Conservation (phyloP, 1,140 invertebrate genomes). For the Lordiphosa collinella region DNA sequence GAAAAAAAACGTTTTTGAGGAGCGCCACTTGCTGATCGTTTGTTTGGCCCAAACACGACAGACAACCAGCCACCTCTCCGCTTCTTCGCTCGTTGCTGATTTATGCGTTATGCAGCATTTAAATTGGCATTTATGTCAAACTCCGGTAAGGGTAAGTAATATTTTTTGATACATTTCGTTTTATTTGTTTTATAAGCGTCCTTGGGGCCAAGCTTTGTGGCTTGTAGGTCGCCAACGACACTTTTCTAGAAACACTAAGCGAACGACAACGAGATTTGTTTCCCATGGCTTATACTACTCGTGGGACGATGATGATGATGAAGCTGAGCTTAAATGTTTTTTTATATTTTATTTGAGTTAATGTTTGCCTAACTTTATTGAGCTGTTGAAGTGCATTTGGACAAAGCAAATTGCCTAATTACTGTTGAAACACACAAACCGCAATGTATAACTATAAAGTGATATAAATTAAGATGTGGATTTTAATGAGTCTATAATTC, state of each 20-base stretch:
- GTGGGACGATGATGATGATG: constrained; percentile 4
- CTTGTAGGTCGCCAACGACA: constrained; percentile 45
- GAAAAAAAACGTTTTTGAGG: constrained; percentile 63
- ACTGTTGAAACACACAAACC: background rate
- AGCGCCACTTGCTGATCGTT: constrained; percentile 73
- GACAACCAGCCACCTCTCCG: constrained; percentile 5
- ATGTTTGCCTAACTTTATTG: constrained; percentile 33
- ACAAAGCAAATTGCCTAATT: constrained; percentile 61
- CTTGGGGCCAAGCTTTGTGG: constrained; percentile 50
- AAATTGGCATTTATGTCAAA: constrained; percentile 77
- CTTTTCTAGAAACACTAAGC: constrained; percentile 46
- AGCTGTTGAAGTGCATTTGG: constrained; percentile 24
- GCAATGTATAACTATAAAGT: background rate
- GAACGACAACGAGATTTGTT: constrained; percentile 24
- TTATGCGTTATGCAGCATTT: constrained; percentile 76
- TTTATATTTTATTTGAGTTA: constrained; percentile 14
- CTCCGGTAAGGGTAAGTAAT: constrained; percentile 69
- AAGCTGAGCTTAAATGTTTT: constrained; percentile 7
- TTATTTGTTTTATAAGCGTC: constrained; percentile 71
- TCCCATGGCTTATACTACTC: constrained; percentile 54
- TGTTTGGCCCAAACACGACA: constrained; percentile 48
- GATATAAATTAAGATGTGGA: too few species aligned
- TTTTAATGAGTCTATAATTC: too few species aligned
- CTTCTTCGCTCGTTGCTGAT: constrained; percentile 41
- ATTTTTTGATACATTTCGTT: constrained; percentile 73